Conservation (phyloP, 2,797 vertebrate genomes). For the Muraenolepis orangiensis region DNA sequence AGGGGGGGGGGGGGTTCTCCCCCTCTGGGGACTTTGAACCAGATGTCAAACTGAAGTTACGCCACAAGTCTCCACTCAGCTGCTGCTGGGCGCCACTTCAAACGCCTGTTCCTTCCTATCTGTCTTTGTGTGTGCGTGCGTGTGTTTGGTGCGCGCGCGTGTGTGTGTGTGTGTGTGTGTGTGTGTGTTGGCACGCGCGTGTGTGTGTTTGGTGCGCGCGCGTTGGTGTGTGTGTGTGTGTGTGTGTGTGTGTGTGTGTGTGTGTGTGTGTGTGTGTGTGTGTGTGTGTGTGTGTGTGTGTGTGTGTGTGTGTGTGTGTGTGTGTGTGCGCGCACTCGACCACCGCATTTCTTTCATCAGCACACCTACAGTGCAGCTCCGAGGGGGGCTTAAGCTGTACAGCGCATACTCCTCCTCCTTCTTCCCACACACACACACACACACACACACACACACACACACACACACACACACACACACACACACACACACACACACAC, state of each 20-base stretch:
- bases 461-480: neutral
- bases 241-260: neutral
- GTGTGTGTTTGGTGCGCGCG: neutral
- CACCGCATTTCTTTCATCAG: slow-evolving; percentile 61
- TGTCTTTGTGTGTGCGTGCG: neutral
- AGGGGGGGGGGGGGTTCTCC: too few relatives aligned
- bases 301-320: slow-evolving; percentile 24
- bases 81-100: too few relatives aligned
- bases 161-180: neutral
- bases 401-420: neutral
- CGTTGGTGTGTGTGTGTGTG: too few relatives aligned
- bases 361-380: slow-evolving; percentile 58
- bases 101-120: too few relatives aligned
- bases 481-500: slow-evolving; percentile 20
- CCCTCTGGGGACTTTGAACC: too few relatives aligned
- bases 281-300: slow-evolving; percentile 13
- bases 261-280: slow-evolving; percentile 15
- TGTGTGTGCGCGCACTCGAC: slow-evolving; percentile 29
- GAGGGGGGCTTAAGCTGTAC: slow-evolving; percentile 34
- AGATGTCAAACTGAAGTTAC: too few relatives aligned
- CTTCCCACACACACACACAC: neutral
- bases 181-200: too few relatives aligned
- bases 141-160: too few relatives aligned
- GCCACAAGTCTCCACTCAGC: too few relatives aligned
- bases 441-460: slow-evolving; percentile 22